Conservation (phyloP, 2,113 vertebrate species). For the Gymnogyps californianus region DNA sequence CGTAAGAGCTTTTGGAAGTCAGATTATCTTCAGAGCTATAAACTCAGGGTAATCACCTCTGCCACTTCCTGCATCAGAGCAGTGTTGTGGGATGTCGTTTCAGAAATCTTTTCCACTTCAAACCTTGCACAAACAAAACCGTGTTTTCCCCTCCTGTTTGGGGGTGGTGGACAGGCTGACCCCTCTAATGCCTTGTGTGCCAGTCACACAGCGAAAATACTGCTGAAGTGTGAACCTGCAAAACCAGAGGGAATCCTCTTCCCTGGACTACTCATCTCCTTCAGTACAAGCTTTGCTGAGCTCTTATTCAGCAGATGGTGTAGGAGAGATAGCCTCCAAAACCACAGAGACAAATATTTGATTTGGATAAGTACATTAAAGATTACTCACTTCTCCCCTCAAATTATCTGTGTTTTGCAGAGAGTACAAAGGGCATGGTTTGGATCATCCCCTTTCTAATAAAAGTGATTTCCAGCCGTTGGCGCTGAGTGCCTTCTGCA, state of each 20-base stretch:
- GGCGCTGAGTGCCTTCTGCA: neutral
- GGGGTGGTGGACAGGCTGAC: neutral
- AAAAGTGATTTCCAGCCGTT: neutral
- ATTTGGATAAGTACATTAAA: slow-evolving; percentile 49
- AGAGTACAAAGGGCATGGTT: neutral
- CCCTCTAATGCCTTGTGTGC: neutral
- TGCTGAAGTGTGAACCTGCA: neutral
- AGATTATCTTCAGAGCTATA: neutral
- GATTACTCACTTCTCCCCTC: slow-evolving; percentile 49
- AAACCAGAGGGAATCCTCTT: neutral
- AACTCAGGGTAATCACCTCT: neutral
- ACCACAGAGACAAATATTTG: slow-evolving; percentile 47
- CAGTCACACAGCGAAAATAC: neutral
- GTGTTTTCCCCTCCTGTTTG: neutral
- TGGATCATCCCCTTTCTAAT: slow-evolving; percentile 9
- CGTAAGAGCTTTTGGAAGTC: slow-evolving; percentile 4
- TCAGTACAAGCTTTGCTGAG: neutral
- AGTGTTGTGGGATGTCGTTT: neutral
- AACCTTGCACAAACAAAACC: neutral
- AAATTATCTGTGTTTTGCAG: slow-evolving; percentile 53
- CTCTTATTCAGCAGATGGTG: slow-evolving; percentile 52
- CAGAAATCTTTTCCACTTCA: neutral
- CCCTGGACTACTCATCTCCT: neutral
- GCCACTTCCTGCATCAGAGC: neutral
- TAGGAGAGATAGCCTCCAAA: slow-evolving; percentile 27